phyloP scores from a whole-genome alignment of 2,888 invertebrate species.

The Nomada hirtipes region DNA sequence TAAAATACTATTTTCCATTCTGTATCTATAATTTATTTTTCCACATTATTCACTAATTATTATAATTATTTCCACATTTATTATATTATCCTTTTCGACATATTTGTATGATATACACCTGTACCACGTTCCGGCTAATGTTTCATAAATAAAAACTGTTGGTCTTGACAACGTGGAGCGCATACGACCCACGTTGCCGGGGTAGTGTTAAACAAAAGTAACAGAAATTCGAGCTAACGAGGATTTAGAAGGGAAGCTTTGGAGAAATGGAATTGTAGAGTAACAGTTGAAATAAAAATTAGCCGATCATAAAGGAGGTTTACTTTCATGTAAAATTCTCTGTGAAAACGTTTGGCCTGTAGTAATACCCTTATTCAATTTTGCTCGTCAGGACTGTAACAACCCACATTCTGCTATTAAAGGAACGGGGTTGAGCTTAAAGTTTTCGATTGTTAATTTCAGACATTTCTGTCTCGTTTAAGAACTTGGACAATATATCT shows the following conservation, averaged over 20 bases:
- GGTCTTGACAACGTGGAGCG: too few relatives aligned
- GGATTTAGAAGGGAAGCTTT: too few relatives aligned
- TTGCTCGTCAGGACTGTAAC: conserved; percentile 31
- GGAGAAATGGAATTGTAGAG: too few relatives aligned
- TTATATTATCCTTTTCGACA: not conserved
- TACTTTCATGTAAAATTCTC: not conserved
- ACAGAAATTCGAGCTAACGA: too few relatives aligned
- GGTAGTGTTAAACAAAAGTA: too few relatives aligned
- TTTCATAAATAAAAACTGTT: too few relatives aligned
- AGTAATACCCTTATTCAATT: conserved; percentile 31
- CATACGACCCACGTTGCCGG: too few relatives aligned
- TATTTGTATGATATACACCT: too few relatives aligned
- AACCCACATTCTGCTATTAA: conserved; percentile 4
- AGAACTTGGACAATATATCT: conserved; percentile 1
- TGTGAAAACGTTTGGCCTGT: not conserved
- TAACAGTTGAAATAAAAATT: conserved; percentile 7
- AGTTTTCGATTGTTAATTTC: conserved; percentile 19
- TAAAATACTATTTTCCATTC: not conserved
- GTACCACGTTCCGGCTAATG: too few relatives aligned
- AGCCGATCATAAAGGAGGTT: not conserved
- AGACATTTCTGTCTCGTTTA: conserved; percentile 6
- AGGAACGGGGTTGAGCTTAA: not conserved
- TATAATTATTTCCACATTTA: not conserved
- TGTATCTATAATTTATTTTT: not conserved
- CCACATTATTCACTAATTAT: not conserved